Evolutionary conservation across 1,140 invertebrate genomes (phyloP).

Genomic region (Oreohelix idahoensis): DNA sequence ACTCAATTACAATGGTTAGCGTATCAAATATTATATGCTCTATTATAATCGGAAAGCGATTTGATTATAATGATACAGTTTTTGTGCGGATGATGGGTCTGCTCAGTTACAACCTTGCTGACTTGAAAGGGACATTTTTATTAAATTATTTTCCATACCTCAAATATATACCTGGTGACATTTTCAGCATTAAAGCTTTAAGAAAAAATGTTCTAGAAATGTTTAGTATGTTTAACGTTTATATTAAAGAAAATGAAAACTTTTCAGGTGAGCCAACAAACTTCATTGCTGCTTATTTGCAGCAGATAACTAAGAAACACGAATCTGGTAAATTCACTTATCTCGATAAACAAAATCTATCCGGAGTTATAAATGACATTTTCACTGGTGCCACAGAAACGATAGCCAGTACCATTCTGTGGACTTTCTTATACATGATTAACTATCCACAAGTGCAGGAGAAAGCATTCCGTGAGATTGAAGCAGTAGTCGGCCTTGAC

Average conservation of each 20-base stretch:
- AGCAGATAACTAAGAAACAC: background rate
- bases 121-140: background rate
- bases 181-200: background rate
- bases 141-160: background rate
- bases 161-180: background rate
- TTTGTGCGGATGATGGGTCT: background rate
- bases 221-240: background rate
- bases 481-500: constrained; percentile 64
- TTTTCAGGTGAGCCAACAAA: background rate
- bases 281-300: background rate
- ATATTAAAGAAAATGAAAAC: background rate
- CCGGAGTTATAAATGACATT: constrained; percentile 77
- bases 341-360: background rate
- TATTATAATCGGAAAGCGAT: background rate
- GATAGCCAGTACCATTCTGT: constrained; percentile 85
- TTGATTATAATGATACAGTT: background rate
- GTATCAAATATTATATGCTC: background rate
- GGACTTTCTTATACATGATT: constrained; percentile 89
- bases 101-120: background rate
- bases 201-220: background rate
- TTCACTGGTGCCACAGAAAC: constrained; percentile 93
- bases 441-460: constrained; percentile 20
- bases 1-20: background rate
- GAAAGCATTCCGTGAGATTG: constrained; percentile 80
- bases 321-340: background rate